Evolutionary conservation across 1,140 invertebrate species (phyloP).

Genomic region (Aphis craccivora): DNA sequence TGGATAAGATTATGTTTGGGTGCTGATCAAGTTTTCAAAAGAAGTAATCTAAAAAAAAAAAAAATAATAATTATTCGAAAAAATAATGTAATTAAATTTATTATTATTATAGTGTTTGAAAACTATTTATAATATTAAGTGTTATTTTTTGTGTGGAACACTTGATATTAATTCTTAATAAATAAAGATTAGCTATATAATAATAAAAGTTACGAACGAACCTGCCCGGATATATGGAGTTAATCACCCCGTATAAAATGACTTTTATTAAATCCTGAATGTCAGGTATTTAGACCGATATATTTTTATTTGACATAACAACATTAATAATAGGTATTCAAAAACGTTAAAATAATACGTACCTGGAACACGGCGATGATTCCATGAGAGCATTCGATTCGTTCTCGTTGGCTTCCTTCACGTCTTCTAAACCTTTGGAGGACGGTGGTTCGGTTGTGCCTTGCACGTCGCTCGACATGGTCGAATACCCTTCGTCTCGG

Average conservation of each 20-base stretch:
- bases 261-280: neutral
- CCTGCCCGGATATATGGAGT: neutral
- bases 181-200: too few species aligned
- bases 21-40: neutral
- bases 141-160: neutral
- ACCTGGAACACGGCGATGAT: constrained; percentile 56
- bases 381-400: constrained; percentile 43
- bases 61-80: neutral
- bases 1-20: neutral
- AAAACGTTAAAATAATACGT: neutral
- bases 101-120: neutral
- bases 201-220: neutral
- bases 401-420: constrained; percentile 75
- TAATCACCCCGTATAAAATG: neutral
- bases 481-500: constrained; percentile 86
- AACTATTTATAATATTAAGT: neutral
- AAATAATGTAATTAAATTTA: neutral
- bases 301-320: neutral
- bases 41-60: neutral
- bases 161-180: neutral
- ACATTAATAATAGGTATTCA: neutral
- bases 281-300: neutral
- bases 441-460: constrained; percentile 68
- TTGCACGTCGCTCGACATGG: constrained; percentile 88
- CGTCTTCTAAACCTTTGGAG: constrained; percentile 71